These are phyloP conservation scores for Anthoscopus minutus DNA, from an alignment of 2,113 vertebrate species.

Conservation along the genomic window DNA sequence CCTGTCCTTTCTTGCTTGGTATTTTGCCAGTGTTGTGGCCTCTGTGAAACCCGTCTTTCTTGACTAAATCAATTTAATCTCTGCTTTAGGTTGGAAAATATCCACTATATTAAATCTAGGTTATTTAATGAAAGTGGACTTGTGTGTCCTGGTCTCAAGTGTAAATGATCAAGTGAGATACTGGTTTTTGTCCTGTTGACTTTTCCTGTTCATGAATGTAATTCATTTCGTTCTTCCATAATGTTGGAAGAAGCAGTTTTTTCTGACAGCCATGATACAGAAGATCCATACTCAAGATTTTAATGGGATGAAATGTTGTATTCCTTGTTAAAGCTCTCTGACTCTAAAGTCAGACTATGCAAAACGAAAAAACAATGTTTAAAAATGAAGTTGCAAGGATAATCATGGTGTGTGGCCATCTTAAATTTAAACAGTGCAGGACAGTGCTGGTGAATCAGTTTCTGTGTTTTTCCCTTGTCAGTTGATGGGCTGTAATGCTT, in stretches of 20 bases:
- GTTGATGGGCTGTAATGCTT: not conserved
- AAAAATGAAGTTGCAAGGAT: not conserved
- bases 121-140: not conserved
- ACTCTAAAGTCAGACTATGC: not conserved
- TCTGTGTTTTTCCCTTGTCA: not conserved
- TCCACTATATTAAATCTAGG: not conserved
- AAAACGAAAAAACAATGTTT: not conserved
- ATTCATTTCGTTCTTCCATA: not conserved
- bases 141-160: not conserved
- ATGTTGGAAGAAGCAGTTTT: not conserved
- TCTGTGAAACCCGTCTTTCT: not conserved
- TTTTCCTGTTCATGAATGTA: not conserved
- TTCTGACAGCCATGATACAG: not conserved
- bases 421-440: not conserved
- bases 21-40: not conserved
- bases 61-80: not conserved
- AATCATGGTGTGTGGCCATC: rapidly evolving
- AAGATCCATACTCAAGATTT: not conserved
- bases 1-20: not conserved
- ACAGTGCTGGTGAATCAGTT: not conserved
- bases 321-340: not conserved
- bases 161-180: not conserved
- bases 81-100: not conserved
- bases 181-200: not conserved
- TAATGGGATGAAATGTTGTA: not conserved